These are phyloP conservation scores for Centropristis striata DNA, from an alignment of 2,113 vertebrate species.

Conservation along the genomic window DNA sequence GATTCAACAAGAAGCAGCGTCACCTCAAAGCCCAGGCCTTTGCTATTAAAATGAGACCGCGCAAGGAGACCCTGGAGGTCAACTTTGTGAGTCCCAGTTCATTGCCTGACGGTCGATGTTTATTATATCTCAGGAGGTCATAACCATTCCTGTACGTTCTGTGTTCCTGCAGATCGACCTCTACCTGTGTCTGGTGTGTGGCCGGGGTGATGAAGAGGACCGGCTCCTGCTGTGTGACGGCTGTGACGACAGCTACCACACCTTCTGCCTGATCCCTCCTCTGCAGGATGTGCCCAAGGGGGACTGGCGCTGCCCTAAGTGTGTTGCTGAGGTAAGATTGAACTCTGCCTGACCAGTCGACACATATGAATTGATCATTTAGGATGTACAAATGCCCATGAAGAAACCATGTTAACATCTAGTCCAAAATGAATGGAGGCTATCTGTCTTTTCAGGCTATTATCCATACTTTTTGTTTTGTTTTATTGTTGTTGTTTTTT, in stretches of 20 bases:
- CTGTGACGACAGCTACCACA: constrained; percentile 99
- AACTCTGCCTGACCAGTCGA: neutral
- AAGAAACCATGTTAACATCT: neutral
- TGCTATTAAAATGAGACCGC: constrained; percentile 97
- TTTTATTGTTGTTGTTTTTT: too few species aligned
- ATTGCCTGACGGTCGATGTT: neutral
- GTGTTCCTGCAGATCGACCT: constrained; percentile 90
- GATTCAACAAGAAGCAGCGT: constrained; percentile 84
- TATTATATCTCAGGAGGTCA: neutral
- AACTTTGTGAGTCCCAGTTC: constrained; percentile 92
- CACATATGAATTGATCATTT: neutral
- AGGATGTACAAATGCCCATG: neutral
- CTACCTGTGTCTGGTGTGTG: constrained; percentile 96
- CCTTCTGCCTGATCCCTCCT: constrained; percentile 96
- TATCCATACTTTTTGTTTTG: neutral
- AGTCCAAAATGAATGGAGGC: neutral
- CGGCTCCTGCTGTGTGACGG: constrained; percentile 96
- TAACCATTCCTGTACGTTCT: neutral
- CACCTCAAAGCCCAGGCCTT: constrained; percentile 93
- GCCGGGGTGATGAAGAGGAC: constrained; percentile 96
- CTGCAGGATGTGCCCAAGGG: constrained; percentile 97
- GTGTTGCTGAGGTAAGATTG: constrained; percentile 93
- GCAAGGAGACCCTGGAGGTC: constrained; percentile 95
- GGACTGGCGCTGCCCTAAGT: constrained; percentile 98
- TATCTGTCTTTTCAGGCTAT: neutral